Evolutionary conservation across 2,113 vertebrate species (phyloP).

Genomic region (Budorcas taxicolor): DNA sequence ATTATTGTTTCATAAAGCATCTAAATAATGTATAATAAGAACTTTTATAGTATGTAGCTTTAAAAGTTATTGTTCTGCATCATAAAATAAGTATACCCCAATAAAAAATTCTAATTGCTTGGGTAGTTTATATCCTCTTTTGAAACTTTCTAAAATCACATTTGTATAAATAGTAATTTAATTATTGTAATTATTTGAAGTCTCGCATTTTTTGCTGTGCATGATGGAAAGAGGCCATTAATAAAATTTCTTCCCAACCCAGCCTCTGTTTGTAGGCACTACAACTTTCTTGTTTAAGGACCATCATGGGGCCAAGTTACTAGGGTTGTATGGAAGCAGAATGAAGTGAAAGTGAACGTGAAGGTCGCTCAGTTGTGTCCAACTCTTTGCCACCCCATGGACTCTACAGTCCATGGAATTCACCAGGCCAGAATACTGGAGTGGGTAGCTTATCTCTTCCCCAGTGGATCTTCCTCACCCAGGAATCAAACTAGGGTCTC

Average conservation of each 20-base stretch:
- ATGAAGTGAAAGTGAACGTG: background rate
- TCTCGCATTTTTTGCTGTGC: background rate
- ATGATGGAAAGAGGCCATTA: background rate
- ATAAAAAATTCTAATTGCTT: background rate
- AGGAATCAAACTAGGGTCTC: background rate
- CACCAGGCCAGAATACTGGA: background rate
- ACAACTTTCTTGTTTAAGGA: background rate
- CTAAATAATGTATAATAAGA: background rate
- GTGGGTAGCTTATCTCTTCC: background rate
- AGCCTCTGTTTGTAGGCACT: background rate
- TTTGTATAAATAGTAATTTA: background rate
- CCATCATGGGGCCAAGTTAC: background rate
- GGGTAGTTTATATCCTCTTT: background rate
- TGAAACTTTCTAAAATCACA: background rate
- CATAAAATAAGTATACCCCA: background rate
- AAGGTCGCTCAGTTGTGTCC: rapidly evolving
- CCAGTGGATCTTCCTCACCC: background rate
- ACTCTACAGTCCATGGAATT: background rate
- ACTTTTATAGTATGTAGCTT: background rate
- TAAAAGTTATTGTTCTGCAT: slow-evolving; percentile 29
- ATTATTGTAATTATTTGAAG: background rate
- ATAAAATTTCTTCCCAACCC: background rate
- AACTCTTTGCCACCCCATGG: background rate
- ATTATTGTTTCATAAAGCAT: slow-evolving; percentile 19
- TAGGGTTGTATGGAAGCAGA: background rate